phyloP scores from a whole-genome alignment of 2,113 vertebrate genomes.

The Triplophysa rosa region DNA sequence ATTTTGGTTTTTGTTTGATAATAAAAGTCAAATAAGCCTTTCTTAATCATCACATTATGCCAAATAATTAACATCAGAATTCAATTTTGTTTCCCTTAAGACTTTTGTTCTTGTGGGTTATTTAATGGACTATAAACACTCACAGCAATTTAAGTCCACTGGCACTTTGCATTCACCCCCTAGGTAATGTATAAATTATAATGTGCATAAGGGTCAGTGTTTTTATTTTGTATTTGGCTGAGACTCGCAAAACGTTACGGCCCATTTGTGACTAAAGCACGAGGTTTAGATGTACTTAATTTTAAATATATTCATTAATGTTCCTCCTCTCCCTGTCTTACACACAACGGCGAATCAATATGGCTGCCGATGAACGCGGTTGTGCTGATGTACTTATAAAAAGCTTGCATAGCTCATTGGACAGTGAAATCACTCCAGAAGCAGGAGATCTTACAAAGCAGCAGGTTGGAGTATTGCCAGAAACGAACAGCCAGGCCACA shows the following conservation, averaged over 20 bases:
- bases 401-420: slow-evolving; percentile 59
- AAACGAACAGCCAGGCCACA: background rate
- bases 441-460: slow-evolving; percentile 39
- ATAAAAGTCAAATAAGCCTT: too few species aligned
- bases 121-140: background rate
- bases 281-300: slow-evolving; percentile 24
- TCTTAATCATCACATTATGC: background rate
- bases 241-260: slow-evolving; percentile 30
- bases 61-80: background rate
- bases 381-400: slow-evolving; percentile 54
- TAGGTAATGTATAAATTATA: background rate
- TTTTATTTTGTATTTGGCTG: slow-evolving; percentile 2
- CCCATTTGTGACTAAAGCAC: slow-evolving; percentile 32
- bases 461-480: slow-evolving; percentile 45
- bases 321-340: slow-evolving; percentile 24
- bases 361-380: slow-evolving; percentile 53
- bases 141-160: background rate
- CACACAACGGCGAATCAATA: slow-evolving; percentile 50
- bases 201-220: background rate
- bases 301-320: slow-evolving; percentile 48
- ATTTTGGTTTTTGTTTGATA: too few species aligned
- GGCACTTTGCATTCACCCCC: background rate
- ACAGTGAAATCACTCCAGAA: slow-evolving; percentile 60
- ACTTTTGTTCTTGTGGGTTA: background rate
- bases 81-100: background rate